Evolutionary conservation across 2,888 invertebrate genomes (phyloP).

Genomic region (Macropis europaea): DNA sequence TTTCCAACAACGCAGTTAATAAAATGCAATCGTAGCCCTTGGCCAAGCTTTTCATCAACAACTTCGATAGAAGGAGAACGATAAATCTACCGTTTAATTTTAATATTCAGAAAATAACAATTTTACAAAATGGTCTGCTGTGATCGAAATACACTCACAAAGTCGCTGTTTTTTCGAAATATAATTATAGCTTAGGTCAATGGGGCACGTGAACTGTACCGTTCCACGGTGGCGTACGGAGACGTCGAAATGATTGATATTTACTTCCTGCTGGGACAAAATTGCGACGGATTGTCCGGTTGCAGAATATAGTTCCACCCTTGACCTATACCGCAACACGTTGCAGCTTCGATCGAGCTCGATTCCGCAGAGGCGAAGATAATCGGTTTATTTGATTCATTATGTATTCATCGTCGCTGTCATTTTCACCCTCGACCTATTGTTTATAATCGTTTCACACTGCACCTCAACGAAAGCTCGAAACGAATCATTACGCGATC

Average conservation of each 20-base stretch:
- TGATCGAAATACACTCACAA: too few relatives aligned
- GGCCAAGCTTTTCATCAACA: too few relatives aligned
- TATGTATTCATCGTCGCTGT: neutral
- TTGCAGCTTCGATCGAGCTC: slow-evolving; percentile 57
- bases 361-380: slow-evolving; percentile 37
- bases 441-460: neutral
- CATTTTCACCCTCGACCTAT: too few relatives aligned
- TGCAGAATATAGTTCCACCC: slow-evolving; percentile 48
- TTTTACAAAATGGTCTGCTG: too few relatives aligned
- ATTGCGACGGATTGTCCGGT: slow-evolving; percentile 42
- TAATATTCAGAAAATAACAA: too few relatives aligned
- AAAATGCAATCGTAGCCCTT: too few relatives aligned
- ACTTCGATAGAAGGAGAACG: too few relatives aligned
- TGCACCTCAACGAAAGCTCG: neutral
- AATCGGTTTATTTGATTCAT: slow-evolving; percentile 34
- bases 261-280: slow-evolving; percentile 20
- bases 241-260: slow-evolving; percentile 30
- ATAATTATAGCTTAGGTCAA: neutral
- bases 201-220: neutral
- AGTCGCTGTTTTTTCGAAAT: too few relatives aligned
- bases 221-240: neutral
- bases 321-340: slow-evolving; percentile 56
- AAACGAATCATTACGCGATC: too few relatives aligned
- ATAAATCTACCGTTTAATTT: too few relatives aligned
- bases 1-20: too few relatives aligned